phyloP scores from a whole-genome alignment of 2,888 invertebrate genomes.

The Tricholauxania praeusta region DNA sequence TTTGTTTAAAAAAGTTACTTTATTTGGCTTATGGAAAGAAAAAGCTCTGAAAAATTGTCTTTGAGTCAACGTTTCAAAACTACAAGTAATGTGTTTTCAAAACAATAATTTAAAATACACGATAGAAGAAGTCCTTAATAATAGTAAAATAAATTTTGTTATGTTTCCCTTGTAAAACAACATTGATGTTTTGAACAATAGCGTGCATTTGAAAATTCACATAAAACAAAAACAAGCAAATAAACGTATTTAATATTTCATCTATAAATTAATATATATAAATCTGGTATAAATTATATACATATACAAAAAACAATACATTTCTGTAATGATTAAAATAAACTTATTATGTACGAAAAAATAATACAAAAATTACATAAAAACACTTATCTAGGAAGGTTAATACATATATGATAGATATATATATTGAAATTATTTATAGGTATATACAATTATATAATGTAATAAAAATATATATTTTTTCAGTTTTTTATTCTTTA shows the following conservation, averaged over 20 bases:
- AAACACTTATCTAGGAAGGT: constrained; percentile 31
- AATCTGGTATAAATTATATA: constrained; percentile 11
- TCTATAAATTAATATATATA: constrained; percentile 18
- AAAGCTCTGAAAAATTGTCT: too few relatives aligned
- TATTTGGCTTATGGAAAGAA: too few relatives aligned
- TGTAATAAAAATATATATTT: constrained; percentile 33
- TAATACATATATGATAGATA: constrained; percentile 29
- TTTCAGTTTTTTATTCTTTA: constrained; percentile 21
- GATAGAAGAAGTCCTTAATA: too few relatives aligned
- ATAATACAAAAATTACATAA: constrained; percentile 9
- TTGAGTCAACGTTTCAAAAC: too few relatives aligned
- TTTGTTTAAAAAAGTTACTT: too few relatives aligned
- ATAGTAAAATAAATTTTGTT: too few relatives aligned
- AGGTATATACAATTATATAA: constrained; percentile 32
- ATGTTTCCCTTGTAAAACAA: too few relatives aligned
- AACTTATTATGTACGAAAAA: constrained; percentile 20
- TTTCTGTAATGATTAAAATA: constrained; percentile 25
- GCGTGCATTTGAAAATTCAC: too few relatives aligned
- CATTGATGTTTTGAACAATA: too few relatives aligned
- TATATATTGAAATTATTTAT: constrained; percentile 34
- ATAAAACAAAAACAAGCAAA: too few relatives aligned
- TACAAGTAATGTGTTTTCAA: too few relatives aligned
- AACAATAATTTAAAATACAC: too few relatives aligned
- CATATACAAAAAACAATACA: not conserved
- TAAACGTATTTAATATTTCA: constrained; percentile 6